Evolutionary conservation across 2,797 vertebrate genomes (phyloP).

Genomic region (Hipposideros larvatus): DNA sequence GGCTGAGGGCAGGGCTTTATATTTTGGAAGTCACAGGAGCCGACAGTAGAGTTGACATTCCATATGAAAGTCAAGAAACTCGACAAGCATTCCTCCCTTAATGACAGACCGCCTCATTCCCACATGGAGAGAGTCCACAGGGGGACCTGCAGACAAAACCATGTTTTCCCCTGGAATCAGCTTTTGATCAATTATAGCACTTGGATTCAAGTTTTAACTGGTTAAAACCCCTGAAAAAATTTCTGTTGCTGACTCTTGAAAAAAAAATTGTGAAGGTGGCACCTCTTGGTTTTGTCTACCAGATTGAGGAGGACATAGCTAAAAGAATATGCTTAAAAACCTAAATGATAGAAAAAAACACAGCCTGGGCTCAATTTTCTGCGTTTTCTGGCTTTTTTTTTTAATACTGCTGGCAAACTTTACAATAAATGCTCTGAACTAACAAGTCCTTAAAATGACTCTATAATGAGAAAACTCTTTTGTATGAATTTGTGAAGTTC

Average conservation of each 20-base stretch:
- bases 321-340: slow-evolving; percentile 37
- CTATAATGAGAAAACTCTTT: slow-evolving; percentile 85
- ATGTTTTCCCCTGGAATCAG: not conserved
- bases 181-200: not conserved
- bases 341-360: not conserved
- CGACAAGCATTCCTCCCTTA: not conserved
- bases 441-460: slow-evolving; percentile 78
- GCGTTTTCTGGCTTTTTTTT: slow-evolving; percentile 16
- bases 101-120: not conserved
- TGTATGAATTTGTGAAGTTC: slow-evolving; percentile 86
- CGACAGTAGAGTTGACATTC: not conserved
- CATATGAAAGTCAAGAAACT: not conserved
- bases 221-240: not conserved
- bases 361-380: slow-evolving; percentile 42
- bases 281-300: slow-evolving; percentile 49
- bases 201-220: slow-evolving; percentile 21
- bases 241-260: slow-evolving; percentile 49
- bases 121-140: not conserved
- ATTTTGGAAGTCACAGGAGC: not conserved
- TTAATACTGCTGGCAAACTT: slow-evolving; percentile 65
- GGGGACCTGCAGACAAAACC: not conserved
- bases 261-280: slow-evolving; percentile 40
- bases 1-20: not conserved
- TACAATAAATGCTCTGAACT: slow-evolving; percentile 76
- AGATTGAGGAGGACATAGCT: slow-evolving; percentile 52